Evolutionary conservation across 2,797 vertebrate species (phyloP), one percentile per base, ranked within the genome.

Genomic region (Mormyrops boulengeri): DNA sequence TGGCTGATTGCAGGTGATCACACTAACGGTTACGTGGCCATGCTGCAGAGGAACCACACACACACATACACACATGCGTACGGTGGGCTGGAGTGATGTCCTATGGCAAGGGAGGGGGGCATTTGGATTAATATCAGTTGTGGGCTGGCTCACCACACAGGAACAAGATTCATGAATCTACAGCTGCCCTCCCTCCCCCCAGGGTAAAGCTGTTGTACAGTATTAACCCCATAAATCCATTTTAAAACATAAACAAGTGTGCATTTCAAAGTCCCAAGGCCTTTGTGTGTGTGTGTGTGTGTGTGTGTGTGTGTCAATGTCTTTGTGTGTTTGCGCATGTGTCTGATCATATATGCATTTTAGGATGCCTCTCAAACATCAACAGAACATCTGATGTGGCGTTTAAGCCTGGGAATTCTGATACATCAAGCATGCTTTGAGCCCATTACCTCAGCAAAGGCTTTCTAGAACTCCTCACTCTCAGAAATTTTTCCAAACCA

Each of bases 171-270:
- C 47, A 41, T 49, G 17, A 55, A 17, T 14, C 50, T 60, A 26
- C 4, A 49, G 26, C 47, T 85, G 12, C 19, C n/a, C 19, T 17
- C 38, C 69, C 34, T 19, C 26, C 88, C 69, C 66, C 53, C 17
- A 52, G 30, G 34, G 50, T 26, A 77, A 82, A 80, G 73, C 52
- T 50, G 38, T 80, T 38, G 57, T 89, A n/a, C n/a, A n/a, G n/a
- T n/a, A 53, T 69, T 80, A 77, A 52, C 88, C 50, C 88, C 69
- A 89, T 89, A 57, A 89, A 89, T 89, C 88, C 52, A 89, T 89
- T 73, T 47, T 34, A 88, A 88, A 53, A 85, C 80, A 85, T 19
- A 50, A 41, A 38, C 19, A 14, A 19, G 73, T 82, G 73, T n/a
- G 73, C 50, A 41, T 80, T 82, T 89, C 1, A 17, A 47, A 26